Base-by-base conservation (phyloP, 2,113 vertebrate species). In the Paratilapia polleni region DNA sequence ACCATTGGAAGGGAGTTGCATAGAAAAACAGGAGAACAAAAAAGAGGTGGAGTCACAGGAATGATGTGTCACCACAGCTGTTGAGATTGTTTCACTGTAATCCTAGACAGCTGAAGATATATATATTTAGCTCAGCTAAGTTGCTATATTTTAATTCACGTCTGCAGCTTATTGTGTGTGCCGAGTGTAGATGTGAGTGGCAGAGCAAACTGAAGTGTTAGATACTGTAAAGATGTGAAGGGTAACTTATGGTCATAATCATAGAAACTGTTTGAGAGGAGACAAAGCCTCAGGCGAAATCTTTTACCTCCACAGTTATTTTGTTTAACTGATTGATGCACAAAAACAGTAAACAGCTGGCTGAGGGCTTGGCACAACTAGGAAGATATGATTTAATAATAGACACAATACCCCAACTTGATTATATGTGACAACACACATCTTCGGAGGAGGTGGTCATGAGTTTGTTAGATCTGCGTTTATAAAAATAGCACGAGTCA, bases 1-100 rank as follows among this genome's bases (percentile, higher is more conserved):
- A 47, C 59, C 31, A 70, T 83, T 73, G 61, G 62, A 87, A 78
- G 92, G 88, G 89, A 91, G 91, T 90, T 52, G 17, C 82, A 41
- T 20, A 22, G 78, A 87, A 87, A 80, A 80, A 57, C 1, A 5
- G 63, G 63, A 86, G 81, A 93, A 94, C 92, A 94, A 91, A 92
- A 49, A 78, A 73, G 86, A 83, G 88, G 91, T 78, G 89, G 89
- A 87, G 85, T 84, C 64, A 80, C 20, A 78, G 82, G 43, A 77
- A 60, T 70, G 87, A 86, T 62, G 87, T 81, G 79, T 88, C 74
- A 63, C 54, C 81, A 83, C 84, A 90, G 85, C 90, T 90, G 89
- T 47, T 38, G 49, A 24, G 80, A 43, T 77, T 61, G 64, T 87
- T 87, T 83, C 63, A 47, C 19, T 38, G 64, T 78, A 38, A 11